Conservation (phyloP, 2,113 vertebrate species). For the Glaucomys volans region DNA sequence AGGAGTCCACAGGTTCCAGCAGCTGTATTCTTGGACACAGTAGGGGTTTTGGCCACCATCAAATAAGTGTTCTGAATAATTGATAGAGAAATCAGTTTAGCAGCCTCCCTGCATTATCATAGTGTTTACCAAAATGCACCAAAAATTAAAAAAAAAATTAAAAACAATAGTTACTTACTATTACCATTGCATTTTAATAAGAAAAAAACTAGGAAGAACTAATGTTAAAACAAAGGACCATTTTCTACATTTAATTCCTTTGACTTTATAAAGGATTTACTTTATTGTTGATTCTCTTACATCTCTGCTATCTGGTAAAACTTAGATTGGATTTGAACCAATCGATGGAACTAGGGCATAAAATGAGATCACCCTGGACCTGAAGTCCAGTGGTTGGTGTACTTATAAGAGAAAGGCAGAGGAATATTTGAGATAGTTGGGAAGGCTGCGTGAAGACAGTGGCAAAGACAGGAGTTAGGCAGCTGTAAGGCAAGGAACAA, state of each 20-base stretch:
- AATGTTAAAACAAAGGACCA: background rate
- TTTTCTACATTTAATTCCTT: conserved; percentile 11
- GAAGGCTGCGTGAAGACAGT: background rate
- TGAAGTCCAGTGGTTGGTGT: background rate
- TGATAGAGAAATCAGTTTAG: background rate
- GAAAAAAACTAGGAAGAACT: background rate
- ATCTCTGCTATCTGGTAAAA: background rate
- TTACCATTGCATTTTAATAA: background rate
- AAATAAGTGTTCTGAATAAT: background rate
- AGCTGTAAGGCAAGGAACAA: background rate
- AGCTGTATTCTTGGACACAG: background rate
- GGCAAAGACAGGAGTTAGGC: background rate
- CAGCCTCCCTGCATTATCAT: background rate
- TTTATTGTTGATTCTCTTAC: conserved; percentile 29
- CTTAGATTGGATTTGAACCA: background rate
- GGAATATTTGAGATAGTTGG: background rate
- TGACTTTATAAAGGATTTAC: conserved; percentile 14
- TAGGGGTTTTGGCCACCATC: background rate
- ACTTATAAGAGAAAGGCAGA: background rate
- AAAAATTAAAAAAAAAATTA: background rate
- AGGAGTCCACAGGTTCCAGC: background rate
- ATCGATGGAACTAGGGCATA: background rate
- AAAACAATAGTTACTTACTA: conserved; percentile 1
- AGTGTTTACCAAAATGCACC: background rate
- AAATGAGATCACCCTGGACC: conserved; percentile 11